A percentile compares a stretch with the other conserved stretches of the same genome.
phyloP scores from a whole-genome alignment of 2,888 invertebrate genomes.

The Acanthosepion lycidas region DNA sequence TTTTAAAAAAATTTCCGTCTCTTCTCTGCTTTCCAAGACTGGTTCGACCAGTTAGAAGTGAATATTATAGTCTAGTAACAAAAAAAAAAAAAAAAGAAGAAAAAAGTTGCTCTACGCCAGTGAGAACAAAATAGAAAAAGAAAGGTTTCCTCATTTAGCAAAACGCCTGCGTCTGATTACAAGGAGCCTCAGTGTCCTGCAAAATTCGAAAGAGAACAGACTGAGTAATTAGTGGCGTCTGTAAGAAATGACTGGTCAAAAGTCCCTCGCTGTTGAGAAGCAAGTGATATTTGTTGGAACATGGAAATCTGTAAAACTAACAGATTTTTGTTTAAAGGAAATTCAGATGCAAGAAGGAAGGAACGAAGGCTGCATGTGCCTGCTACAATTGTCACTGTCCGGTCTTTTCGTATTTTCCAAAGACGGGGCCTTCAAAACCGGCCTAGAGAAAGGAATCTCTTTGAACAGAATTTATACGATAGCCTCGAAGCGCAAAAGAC shows the following conservation, averaged over 20 bases:
- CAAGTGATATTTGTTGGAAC: neutral
- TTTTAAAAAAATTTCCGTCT: neutral
- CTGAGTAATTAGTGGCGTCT: neutral
- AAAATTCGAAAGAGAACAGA: neutral
- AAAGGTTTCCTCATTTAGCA: neutral
- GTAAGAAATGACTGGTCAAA: neutral
- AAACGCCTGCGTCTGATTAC: neutral
- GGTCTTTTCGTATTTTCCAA: slow-evolving; percentile 25
- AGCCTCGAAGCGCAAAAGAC: slow-evolving; percentile 1
- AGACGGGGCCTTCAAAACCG: neutral
- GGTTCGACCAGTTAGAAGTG: neutral
- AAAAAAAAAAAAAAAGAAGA: too few relatives aligned
- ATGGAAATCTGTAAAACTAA: slow-evolving; percentile 34
- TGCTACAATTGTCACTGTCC: neutral
- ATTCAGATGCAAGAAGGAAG: slow-evolving; percentile 37
- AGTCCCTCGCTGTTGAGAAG: neutral
- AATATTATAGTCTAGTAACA: too few relatives aligned
- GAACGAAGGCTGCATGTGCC: neutral
- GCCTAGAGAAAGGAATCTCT: neutral
- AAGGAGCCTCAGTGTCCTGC: neutral
- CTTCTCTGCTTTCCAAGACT: neutral
- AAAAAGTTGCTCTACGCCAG: neutral
- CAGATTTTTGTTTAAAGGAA: slow-evolving; percentile 34
- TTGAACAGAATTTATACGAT: slow-evolving; percentile 34
- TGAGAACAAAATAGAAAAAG: neutral